Evolutionary conservation across 1,140 invertebrate species (phyloP).

Genomic region (Heliconius nattereri): DNA sequence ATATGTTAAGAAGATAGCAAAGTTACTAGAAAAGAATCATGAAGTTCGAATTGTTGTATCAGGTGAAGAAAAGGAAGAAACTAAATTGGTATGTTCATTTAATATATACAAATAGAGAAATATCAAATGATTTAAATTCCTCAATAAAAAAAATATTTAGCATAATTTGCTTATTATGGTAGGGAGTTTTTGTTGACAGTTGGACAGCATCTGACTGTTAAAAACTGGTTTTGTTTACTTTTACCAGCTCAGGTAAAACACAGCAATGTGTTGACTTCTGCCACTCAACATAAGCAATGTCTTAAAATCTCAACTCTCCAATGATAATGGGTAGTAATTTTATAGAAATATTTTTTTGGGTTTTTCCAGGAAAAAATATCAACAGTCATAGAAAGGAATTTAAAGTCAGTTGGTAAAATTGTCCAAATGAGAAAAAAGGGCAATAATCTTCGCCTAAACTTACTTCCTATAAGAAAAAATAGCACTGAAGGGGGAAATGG

Average conservation of each 20-base stretch:
- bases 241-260: too few species aligned
- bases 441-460: constrained; percentile 81
- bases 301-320: too few species aligned
- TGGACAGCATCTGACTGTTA: too few species aligned
- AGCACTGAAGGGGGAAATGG: constrained; percentile 29
- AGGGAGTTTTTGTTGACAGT: too few species aligned
- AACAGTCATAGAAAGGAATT: constrained; percentile 78
- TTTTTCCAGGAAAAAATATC: constrained; percentile 82
- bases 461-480: constrained; percentile 73
- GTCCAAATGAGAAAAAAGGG: constrained; percentile 83
- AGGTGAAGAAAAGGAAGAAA: constrained; percentile 70
- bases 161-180: too few species aligned
- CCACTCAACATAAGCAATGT: too few species aligned
- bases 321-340: too few species aligned
- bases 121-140: too few species aligned
- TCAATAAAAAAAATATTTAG: too few species aligned
- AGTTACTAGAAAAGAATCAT: constrained; percentile 83
- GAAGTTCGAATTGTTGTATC: constrained; percentile 83
- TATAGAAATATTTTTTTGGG: background rate
- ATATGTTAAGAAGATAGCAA: constrained; percentile 83
- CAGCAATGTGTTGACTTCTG: too few species aligned
- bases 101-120: background rate
- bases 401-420: constrained; percentile 74
- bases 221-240: too few species aligned
- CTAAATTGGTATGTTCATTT: constrained; percentile 73